These are phyloP conservation scores for Phenganax subtilis DNA, from an alignment of 92 coral and sea anemone genomes.

Conservation along the genomic window DNA sequence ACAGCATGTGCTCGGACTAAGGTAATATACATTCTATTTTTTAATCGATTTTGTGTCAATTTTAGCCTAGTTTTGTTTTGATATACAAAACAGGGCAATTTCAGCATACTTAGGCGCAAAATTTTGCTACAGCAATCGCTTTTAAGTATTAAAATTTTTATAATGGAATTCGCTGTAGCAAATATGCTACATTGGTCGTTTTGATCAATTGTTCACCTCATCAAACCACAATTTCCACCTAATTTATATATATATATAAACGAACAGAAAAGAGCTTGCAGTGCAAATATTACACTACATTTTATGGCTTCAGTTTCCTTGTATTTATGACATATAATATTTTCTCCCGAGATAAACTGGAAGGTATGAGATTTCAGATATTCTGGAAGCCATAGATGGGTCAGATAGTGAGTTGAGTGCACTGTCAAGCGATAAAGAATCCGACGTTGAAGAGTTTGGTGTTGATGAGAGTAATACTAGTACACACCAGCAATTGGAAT, in stretches of 20 bases:
- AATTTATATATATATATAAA: neutral
- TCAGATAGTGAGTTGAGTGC: constrained; percentile 10
- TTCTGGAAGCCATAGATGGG: neutral
- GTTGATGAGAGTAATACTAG: neutral
- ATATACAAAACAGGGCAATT: neutral
- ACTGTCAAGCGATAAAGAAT: neutral
- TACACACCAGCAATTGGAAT: neutral
- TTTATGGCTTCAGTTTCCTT: neutral
- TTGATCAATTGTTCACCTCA: neutral
- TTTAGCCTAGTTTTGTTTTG: neutral
- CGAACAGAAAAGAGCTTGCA: neutral
- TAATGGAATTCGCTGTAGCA: constrained; percentile 4
- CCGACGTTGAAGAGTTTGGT: neutral
- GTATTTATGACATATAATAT: neutral
- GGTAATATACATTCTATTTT: neutral
- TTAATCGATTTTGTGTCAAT: neutral
- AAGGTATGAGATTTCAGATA: neutral
- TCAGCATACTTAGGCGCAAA: neutral
- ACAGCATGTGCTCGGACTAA: neutral
- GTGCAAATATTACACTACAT: neutral
- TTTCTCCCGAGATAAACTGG: neutral
- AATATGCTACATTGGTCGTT: constrained; percentile 14
- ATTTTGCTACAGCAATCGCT: neutral
- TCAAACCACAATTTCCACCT: neutral
- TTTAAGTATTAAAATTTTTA: neutral